phyloP scores from a whole-genome alignment of 2,113 vertebrate genomes.

The Trogon surrucura region DNA sequence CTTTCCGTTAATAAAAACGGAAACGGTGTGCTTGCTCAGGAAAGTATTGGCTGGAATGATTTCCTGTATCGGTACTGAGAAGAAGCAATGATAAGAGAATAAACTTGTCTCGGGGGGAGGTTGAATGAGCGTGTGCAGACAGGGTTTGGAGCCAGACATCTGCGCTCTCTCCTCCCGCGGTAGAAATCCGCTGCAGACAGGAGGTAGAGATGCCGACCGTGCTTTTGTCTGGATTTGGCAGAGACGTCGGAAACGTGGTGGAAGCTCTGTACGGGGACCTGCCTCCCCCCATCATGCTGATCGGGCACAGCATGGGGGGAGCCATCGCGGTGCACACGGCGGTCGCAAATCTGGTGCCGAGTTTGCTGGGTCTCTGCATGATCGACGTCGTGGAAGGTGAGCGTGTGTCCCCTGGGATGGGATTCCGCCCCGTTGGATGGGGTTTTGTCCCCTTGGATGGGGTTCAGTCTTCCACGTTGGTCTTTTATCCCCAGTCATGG shows the following conservation, averaged over 20 bases:
- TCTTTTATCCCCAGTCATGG: not conserved
- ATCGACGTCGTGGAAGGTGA: conserved; percentile 98
- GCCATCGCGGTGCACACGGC: conserved; percentile 96
- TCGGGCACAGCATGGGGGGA: conserved; percentile 98
- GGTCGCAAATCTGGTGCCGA: conserved; percentile 86
- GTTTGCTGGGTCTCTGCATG: conserved; percentile 93
- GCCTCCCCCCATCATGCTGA: conserved; percentile 93
- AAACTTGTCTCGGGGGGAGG: too few relatives aligned
- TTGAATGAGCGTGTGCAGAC: too few relatives aligned
- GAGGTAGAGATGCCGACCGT: rapidly evolving
- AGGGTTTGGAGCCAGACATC: rapidly evolving
- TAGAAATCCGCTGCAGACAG: not conserved
- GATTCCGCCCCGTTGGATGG: rapidly evolving
- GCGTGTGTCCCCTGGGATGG: not conserved
- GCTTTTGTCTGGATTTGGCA: conserved; percentile 36
- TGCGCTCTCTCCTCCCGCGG: not conserved
- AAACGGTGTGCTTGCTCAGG: rapidly evolving
- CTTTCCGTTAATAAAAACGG: not conserved
- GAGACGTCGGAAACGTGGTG: conserved; percentile 93
- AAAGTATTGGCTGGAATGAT: not conserved
- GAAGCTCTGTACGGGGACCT: conserved; percentile 93
- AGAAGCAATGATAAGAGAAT: not conserved
- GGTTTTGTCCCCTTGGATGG: rapidly evolving
- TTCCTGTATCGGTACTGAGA: not conserved
- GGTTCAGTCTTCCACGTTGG: rapidly evolving